These are phyloP conservation scores for Lepus europaeus DNA, from an alignment of 2,113 vertebrate species.

Conservation along the genomic window DNA sequence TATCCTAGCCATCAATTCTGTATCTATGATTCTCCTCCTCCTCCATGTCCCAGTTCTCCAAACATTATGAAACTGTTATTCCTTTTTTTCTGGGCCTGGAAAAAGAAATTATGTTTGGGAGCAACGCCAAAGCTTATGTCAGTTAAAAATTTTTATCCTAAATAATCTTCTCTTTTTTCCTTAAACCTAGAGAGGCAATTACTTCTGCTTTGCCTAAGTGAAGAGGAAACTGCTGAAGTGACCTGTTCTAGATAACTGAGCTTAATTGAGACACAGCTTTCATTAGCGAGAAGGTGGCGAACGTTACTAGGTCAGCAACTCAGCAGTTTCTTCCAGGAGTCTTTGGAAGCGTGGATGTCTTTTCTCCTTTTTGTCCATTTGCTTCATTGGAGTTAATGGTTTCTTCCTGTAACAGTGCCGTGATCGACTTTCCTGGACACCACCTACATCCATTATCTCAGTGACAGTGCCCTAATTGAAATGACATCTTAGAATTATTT, in stretches of 20 bases:
- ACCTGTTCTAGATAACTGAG: slow-evolving; percentile 43
- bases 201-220: background rate
- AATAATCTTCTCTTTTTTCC: slow-evolving; percentile 26
- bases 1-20: background rate
- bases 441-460: slow-evolving; percentile 63
- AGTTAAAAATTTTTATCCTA: background rate
- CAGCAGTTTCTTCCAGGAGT: background rate
- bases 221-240: background rate
- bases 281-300: background rate
- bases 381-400: slow-evolving; percentile 47
- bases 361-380: slow-evolving; percentile 21
- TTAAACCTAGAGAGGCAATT: background rate
- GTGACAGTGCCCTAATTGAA: slow-evolving; percentile 81
- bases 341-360: background rate
- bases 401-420: slow-evolving; percentile 70
- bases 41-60: slow-evolving; percentile 17
- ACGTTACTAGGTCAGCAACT: slow-evolving; percentile 7
- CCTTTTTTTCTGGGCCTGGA: slow-evolving; percentile 15
- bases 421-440: slow-evolving; percentile 68
- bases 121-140: background rate
- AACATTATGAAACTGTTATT: slow-evolving; percentile 12
- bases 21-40: background rate
- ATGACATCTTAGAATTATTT: slow-evolving; percentile 83
- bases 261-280: background rate
- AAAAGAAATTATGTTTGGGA: slow-evolving; percentile 8